Conservation (phyloP, 2,888 invertebrate genomes). For the Diaprepes abbreviatus region DNA sequence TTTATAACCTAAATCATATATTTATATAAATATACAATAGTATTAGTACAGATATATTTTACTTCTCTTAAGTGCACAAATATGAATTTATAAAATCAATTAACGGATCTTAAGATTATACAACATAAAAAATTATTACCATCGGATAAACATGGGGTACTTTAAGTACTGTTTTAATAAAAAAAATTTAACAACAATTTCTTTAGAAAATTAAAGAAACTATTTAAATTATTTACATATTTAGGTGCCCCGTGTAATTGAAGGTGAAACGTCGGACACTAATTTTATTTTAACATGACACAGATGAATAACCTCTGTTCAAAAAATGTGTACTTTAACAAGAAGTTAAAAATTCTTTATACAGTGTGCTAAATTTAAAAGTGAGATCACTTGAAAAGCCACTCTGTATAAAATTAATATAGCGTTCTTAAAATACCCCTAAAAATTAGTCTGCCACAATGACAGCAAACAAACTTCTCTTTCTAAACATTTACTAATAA, state of each 20-base stretch:
- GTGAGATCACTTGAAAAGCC: too few species aligned
- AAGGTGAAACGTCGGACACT: too few species aligned
- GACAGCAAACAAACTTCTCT: constrained; percentile 26
- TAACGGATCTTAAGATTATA: constrained; percentile 47
- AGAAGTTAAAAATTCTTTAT: too few species aligned
- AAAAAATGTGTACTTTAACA: too few species aligned
- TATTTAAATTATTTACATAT: too few species aligned
- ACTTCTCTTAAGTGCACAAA: constrained; percentile 55
- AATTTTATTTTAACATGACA: too few species aligned
- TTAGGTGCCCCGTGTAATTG: too few species aligned
- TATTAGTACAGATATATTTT: constrained; percentile 57
- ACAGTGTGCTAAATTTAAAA: too few species aligned
- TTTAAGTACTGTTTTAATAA: neutral
- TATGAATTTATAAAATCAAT: constrained; percentile 53
- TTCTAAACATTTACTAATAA: constrained; percentile 45
- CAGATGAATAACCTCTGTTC: too few species aligned
- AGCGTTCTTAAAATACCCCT: constrained; percentile 35
- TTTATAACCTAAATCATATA: constrained; percentile 58
- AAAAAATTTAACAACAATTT: neutral
- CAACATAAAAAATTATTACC: constrained; percentile 40
- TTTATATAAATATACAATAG: constrained; percentile 61
- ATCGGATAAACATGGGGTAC: constrained; percentile 18
- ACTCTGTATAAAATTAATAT: too few species aligned
- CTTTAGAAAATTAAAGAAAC: constrained; percentile 2
- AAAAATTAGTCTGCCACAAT: constrained; percentile 23